phyloP scores from a whole-genome alignment of 1,140 invertebrate species.

The Solen grandis region DNA sequence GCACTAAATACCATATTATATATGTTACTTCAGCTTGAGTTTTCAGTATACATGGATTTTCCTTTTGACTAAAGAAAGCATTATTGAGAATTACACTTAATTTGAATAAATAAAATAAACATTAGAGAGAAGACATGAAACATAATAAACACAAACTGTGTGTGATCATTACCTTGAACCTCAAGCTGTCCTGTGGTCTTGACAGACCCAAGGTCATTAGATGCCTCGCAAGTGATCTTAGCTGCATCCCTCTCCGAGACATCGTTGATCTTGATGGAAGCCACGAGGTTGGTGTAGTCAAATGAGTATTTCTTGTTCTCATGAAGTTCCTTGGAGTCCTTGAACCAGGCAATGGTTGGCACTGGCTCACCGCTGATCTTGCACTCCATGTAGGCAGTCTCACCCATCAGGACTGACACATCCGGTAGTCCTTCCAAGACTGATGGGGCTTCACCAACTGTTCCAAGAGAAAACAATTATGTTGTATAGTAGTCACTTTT shows the following conservation, averaged over 20 bases:
- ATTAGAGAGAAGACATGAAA: too few species aligned
- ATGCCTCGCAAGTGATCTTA: constrained; percentile 74
- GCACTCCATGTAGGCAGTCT: constrained; percentile 70
- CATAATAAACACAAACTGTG: too few species aligned
- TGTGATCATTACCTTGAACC: constrained; percentile 72
- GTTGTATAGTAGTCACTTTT: too few species aligned
- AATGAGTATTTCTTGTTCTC: constrained; percentile 70
- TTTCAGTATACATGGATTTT: too few species aligned
- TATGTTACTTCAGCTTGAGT: too few species aligned
- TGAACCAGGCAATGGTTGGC: constrained; percentile 74
- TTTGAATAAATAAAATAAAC: too few species aligned
- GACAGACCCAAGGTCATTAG: constrained; percentile 74
- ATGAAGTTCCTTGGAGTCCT: constrained; percentile 52
- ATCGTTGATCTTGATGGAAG: constrained; percentile 70
- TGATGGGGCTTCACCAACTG: constrained; percentile 75
- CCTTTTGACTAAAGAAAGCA: too few species aligned
- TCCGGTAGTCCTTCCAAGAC: constrained; percentile 74
- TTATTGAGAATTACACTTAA: too few species aligned
- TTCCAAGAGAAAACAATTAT: too few species aligned
- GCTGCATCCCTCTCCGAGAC: constrained; percentile 72
- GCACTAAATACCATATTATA: too few species aligned
- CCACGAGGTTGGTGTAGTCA: constrained; percentile 67
- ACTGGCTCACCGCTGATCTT: constrained; percentile 73
- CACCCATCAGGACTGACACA: constrained; percentile 66
- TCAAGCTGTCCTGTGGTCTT: constrained; percentile 67